phyloP scores from a whole-genome alignment of 2,113 vertebrate species.

The Alouatta palliata region DNA sequence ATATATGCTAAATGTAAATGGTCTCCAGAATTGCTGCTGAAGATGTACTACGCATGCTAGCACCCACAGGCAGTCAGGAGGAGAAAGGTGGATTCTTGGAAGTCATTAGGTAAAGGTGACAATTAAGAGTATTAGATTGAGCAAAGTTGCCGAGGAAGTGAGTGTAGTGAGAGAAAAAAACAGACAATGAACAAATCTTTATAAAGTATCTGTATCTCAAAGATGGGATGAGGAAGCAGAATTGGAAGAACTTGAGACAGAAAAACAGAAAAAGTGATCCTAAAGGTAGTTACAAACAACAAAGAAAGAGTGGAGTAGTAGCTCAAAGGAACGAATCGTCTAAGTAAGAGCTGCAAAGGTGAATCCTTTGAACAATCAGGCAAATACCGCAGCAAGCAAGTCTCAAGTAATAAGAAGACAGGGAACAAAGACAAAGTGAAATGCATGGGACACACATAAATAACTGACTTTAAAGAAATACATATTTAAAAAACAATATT shows the following conservation, averaged over 20 bases:
- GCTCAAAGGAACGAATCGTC: background rate
- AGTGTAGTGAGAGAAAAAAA: background rate
- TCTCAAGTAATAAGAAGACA: background rate
- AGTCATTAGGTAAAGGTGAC: background rate
- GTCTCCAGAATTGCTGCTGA: background rate
- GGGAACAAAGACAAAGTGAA: background rate
- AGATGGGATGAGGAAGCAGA: background rate
- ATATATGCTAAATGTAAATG: background rate
- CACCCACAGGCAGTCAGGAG: rapidly evolving
- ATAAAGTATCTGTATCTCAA: background rate
- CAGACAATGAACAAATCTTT: background rate
- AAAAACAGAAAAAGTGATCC: background rate
- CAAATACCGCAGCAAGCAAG: background rate
- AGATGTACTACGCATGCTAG: rapidly evolving
- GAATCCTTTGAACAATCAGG: background rate
- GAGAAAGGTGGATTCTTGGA: background rate
- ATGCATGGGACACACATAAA: background rate
- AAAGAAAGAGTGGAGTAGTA: background rate
- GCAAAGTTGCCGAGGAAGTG: rapidly evolving
- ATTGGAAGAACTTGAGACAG: background rate
- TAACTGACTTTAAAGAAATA: background rate
- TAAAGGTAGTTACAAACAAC: background rate
- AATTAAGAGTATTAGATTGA: background rate
- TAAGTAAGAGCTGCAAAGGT: background rate
- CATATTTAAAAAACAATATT: background rate